A percentile compares a stretch with the other conserved stretches of the same genome.
Evolutionary conservation across 2,113 vertebrate genomes (phyloP).

Genomic region (Nanorana parkeri): DNA sequence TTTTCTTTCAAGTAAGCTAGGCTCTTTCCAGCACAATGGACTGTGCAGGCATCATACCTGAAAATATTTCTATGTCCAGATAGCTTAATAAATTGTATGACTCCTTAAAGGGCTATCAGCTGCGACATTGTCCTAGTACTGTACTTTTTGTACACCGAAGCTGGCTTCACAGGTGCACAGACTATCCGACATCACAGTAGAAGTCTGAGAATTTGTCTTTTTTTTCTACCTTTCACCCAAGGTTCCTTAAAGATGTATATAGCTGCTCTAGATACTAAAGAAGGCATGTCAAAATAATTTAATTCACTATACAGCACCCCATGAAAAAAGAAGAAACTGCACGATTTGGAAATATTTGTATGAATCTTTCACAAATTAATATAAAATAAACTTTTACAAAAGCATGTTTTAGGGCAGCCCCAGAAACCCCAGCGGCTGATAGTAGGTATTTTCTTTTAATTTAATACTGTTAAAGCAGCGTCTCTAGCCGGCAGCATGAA

Average conservation of each 20-base stretch:
- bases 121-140: too few species aligned
- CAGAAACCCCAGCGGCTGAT: slow-evolving; percentile 6
- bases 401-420: neutral
- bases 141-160: neutral
- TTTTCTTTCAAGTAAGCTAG: too few species aligned
- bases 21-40: too few species aligned
- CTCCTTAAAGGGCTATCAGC: too few species aligned
- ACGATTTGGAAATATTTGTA: neutral
- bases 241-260: neutral
- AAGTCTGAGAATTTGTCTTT: too few species aligned
- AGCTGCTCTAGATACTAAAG: neutral
- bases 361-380: neutral
- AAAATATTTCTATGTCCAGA: too few species aligned
- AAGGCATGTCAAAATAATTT: neutral
- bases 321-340: too few species aligned
- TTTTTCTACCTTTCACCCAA: too few species aligned
- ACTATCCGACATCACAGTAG: neutral
- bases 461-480: slow-evolving; percentile 25
- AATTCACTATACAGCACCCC: neutral
- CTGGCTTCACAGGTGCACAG: neutral
- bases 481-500: slow-evolving; percentile 33
- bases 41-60: too few species aligned
- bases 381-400: slow-evolving; percentile 11
- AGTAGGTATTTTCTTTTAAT: slow-evolving; percentile 27
- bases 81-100: too few species aligned